A percentile compares a stretch with the other conserved stretches of the same genome.
Conservation (phyloP, 2,113 vertebrate genomes). For the Phaetusa simplex region DNA sequence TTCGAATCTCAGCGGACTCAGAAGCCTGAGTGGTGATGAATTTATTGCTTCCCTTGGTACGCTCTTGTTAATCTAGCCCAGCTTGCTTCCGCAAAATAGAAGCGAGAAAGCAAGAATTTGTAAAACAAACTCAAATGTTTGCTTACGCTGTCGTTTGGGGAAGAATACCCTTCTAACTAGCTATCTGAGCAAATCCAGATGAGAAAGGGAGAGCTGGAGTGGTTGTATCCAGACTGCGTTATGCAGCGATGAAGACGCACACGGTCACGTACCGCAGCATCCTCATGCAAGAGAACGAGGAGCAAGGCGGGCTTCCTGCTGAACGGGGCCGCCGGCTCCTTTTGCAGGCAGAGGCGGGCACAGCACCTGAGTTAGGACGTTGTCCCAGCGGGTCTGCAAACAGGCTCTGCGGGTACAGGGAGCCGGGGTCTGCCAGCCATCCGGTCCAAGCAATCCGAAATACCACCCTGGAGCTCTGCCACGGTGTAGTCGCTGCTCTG, state of each 20-base stretch:
- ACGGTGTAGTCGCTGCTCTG: neutral
- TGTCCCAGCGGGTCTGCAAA: neutral
- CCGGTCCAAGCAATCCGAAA: neutral
- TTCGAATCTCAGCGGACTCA: neutral
- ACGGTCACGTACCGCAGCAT: rapidly evolving
- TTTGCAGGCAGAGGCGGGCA: neutral
- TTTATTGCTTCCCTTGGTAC: neutral
- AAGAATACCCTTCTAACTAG: neutral
- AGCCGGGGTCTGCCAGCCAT: neutral
- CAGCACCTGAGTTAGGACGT: rapidly evolving
- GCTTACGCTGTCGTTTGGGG: neutral
- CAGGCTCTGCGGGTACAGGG: neutral
- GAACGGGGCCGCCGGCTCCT: rapidly evolving
- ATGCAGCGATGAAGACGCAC: rapidly evolving
- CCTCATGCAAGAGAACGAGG: neutral
- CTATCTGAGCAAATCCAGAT: neutral
- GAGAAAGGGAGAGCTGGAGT: neutral
- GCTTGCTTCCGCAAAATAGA: neutral
- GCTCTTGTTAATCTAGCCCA: neutral
- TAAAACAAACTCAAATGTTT: neutral
- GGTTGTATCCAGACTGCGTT: neutral
- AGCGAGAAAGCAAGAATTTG: neutral
- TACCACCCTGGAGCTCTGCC: neutral
- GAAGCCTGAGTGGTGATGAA: neutral
- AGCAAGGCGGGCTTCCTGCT: neutral